Percentiles rank a stretch among this genome's conserved stretches.
phyloP scores from a whole-genome alignment of 2,113 vertebrate genomes.

The Elephantulus edwardii region DNA sequence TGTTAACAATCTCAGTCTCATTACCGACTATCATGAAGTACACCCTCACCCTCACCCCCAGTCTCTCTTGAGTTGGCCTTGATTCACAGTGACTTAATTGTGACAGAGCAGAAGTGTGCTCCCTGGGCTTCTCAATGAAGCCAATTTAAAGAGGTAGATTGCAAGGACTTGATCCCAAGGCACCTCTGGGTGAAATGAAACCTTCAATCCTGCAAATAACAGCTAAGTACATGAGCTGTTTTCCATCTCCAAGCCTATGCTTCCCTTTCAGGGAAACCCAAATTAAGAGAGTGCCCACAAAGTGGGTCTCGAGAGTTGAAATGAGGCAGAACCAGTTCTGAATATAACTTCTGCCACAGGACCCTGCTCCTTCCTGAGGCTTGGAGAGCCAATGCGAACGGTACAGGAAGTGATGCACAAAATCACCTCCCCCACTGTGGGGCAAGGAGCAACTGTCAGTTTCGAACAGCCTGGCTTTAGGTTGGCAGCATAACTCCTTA shows the following conservation, averaged over 20 bases:
- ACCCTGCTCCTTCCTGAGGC: background rate
- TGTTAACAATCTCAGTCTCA: too few species aligned
- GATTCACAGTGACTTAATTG: too few species aligned
- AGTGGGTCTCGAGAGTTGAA: background rate
- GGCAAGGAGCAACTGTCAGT: too few species aligned
- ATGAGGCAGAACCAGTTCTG: background rate
- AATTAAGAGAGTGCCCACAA: background rate
- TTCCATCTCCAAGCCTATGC: background rate
- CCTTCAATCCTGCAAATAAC: background rate
- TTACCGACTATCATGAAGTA: too few species aligned
- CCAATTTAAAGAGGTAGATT: background rate
- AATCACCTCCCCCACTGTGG: background rate
- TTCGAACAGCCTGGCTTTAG: too few species aligned
- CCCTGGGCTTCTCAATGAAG: background rate
- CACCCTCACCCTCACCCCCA: background rate
- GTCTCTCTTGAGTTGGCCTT: background rate
- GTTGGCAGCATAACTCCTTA: too few species aligned
- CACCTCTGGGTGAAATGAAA: background rate
- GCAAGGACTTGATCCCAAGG: background rate
- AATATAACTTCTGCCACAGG: background rate
- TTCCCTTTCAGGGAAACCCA: background rate
- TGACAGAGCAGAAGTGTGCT: background rate
- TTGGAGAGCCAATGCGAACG: background rate
- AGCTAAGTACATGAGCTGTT: background rate
- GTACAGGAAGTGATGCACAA: background rate